Base-by-base conservation (phyloP, 2,797 vertebrate genomes). In the Rousettus madagascariensis region DNA sequence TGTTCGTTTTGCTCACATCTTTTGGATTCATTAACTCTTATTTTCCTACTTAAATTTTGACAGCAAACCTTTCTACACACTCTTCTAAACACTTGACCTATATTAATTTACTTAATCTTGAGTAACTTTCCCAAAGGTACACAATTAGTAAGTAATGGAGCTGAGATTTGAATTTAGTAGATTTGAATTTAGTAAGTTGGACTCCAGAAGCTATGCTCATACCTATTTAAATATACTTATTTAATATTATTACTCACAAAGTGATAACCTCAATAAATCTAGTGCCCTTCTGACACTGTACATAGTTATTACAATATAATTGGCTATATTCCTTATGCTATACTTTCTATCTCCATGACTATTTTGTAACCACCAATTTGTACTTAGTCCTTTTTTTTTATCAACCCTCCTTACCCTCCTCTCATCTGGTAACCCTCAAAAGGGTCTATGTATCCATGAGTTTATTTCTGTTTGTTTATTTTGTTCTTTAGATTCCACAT, bases 31-130 rank as follows among this genome's bases (percentile, higher is more conserved):
- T 28, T 69, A 9, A 15, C 0, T 1, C 51, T 69, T 41, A 38
- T 66, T 46, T 26, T 69, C 41, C 51, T 69, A 55, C 68, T 69
- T 59, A 68, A 68, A 49, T 86, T 59, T 78, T 69, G 59, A 86
- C n/a, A 59, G 30, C 49, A 85, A 66, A 15, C 6, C 7, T 57
- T 78, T 26, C 26, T 49, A 6, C 49, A 49, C 49, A 49, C 49
- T 49, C 15, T 49, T 49, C 49, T 49, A 49, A 49, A 49, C 15
- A 17, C 15, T 49, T 49, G 49, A 49, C 49, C 49, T 16, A 49
- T 49, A 49, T 49, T 49, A 72, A 84, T 5, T 84, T 36, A 43
- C 65, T 86, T 78, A 57, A 38, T 78, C 53, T 33, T 33, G 28
- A 71, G 24, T 71, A 41, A 71, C 41, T 59, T 78, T 16, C 51